Base-by-base conservation (phyloP, 2,888 invertebrate species). In the Elaeidobius kamerunicus region DNA sequence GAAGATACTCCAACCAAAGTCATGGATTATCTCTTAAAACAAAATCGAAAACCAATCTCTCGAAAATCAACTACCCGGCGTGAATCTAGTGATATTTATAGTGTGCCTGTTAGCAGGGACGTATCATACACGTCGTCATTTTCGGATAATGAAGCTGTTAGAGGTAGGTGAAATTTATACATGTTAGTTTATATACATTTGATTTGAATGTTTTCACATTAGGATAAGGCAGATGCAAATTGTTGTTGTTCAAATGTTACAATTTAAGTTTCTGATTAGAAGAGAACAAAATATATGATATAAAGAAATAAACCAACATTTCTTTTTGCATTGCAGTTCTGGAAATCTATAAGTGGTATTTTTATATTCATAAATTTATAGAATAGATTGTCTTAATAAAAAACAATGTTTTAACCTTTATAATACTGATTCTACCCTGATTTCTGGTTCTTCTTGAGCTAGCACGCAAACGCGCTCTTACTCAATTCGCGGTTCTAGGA, bases 61-160 rank as follows among this genome's bases (percentile, higher is more conserved):
- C 34, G 18, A 3, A 41, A 47, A 16, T 16, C 28, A 28, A 32
- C 9, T 5, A 35, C 6, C 2, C 39, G 23, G 32, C 15, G 39
- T 2, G 34, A 36, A 15, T 32, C 46, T 19, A 47, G 52, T 41
- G 43, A 44, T 39, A 14, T 41, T 2, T 44, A 39, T 43, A 59
- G 57, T 34, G 20, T 62, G 27, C 61, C 61, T 7, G 56, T 57
- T 4, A 64, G 65, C 45, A 60, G 58, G 45, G 54, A 63, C 50
- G 56, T 57, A 2, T 64, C 65, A 9, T 64, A 62, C 32, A 63
- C 60, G 2, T 59, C 56, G 19, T 55, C 60, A n/a, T 59, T 58
- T 55, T 60, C 62, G 11, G 61, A 64, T 32, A 65, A 63, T 48
- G 60, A 63, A 34, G 60, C 56, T 3, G 27, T 61, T 27, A 49